Evolutionary conservation across 1,140 invertebrate species (phyloP).

Genomic region (Coelopa frigida): DNA sequence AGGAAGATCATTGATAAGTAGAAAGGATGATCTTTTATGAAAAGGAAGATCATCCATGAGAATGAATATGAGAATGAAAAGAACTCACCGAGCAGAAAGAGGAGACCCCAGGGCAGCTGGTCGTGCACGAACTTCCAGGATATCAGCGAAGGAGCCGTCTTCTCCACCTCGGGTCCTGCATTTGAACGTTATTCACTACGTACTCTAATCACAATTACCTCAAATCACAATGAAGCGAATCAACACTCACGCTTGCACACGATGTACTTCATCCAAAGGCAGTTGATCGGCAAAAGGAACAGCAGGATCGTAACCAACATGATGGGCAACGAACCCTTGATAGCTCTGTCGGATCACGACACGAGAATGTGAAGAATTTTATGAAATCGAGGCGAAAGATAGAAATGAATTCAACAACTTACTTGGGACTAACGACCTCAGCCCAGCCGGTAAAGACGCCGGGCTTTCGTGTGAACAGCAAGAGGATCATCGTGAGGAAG

Average conservation of each 20-base stretch:
- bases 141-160: constrained; percentile 54
- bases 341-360: constrained; percentile 55
- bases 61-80: not conserved
- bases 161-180: constrained; percentile 50
- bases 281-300: constrained; percentile 66
- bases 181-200: constrained; percentile 9
- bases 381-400: constrained; percentile 69
- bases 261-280: constrained; percentile 60
- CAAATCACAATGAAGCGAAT: no score
- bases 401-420: no score
- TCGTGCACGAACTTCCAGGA: constrained; percentile 67
- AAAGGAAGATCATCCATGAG: no score
- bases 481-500: constrained; percentile 65
- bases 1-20: not conserved
- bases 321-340: constrained; percentile 51
- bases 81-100: constrained; percentile 55
- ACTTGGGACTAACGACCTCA: constrained; percentile 9
- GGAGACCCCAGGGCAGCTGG: constrained; percentile 66
- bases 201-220: constrained; percentile 20
- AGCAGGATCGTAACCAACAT: constrained; percentile 65
- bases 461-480: constrained; percentile 81
- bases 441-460: constrained; percentile 26
- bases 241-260: constrained; percentile 26
- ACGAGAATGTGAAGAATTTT: constrained; percentile 69
- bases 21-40: no score